These are phyloP conservation scores for Tetanocera ferruginea DNA, from an alignment of 2,888 invertebrate genomes.

Conservation along the genomic window DNA sequence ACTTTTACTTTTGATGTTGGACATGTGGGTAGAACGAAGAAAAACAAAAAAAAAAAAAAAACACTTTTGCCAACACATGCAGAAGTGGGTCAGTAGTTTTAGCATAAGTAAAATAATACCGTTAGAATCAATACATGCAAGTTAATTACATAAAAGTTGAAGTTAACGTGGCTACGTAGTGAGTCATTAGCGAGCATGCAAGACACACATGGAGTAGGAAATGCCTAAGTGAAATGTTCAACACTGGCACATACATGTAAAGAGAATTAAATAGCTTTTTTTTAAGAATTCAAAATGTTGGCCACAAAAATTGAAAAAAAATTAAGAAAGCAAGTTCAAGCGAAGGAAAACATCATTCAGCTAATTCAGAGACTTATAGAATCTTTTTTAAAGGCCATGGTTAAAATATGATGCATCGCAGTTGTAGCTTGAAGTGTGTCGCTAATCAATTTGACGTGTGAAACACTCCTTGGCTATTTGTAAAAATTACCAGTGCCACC, in stretches of 20 bases:
- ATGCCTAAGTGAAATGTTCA: background rate
- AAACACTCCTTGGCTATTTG: slow-evolving; percentile 1
- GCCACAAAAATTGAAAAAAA: no score
- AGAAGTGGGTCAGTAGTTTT: slow-evolving; percentile 23
- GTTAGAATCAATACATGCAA: slow-evolving; percentile 14
- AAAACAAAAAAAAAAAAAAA: background rate
- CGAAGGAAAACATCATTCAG: no score
- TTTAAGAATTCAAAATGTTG: no score
- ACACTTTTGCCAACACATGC: background rate
- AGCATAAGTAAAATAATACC: background rate
- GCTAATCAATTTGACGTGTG: background rate
- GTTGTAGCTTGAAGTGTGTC: background rate
- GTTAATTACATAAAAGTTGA: background rate
- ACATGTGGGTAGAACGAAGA: background rate
- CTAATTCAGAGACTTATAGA: no score
- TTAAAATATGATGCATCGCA: no score
- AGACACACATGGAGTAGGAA: background rate
- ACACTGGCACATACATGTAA: background rate
- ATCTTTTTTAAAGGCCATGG: no score
- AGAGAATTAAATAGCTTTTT: no score
- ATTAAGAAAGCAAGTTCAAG: no score
- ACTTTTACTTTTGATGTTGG: slow-evolving; percentile 58
- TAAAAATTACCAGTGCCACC: background rate
- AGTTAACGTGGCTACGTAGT: background rate
- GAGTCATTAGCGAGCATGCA: background rate